phyloP scores from a whole-genome alignment of 1,140 invertebrate genomes.

The Procambarus virginalis region DNA sequence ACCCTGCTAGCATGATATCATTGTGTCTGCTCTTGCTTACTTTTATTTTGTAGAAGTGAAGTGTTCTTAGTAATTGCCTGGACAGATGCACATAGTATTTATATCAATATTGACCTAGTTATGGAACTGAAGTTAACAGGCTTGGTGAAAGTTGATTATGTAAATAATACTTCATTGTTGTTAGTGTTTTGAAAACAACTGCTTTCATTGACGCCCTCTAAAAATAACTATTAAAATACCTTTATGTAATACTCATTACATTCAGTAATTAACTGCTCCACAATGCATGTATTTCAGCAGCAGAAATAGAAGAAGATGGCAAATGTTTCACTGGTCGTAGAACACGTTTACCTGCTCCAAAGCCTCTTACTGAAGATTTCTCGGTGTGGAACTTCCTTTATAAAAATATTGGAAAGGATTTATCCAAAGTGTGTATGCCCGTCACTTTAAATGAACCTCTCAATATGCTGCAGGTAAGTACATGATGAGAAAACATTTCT shows the following conservation, averaged over 20 bases:
- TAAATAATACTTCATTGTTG: background rate
- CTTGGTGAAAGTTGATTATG: background rate
- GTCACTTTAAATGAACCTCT: conserved; percentile 90
- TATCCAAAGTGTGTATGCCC: conserved; percentile 87
- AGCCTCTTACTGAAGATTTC: conserved; percentile 83
- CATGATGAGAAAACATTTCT: background rate
- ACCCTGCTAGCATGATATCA: too few relatives aligned
- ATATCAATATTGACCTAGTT: too few relatives aligned
- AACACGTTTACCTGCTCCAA: conserved; percentile 81
- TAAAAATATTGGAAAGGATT: conserved; percentile 90
- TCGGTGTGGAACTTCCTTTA: conserved; percentile 87
- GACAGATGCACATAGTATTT: too few relatives aligned
- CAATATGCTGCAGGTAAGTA: conserved; percentile 81
- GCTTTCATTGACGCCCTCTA: background rate
- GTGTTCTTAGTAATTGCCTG: too few relatives aligned
- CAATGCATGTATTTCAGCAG: conserved; percentile 31
- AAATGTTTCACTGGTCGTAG: conserved; percentile 79
- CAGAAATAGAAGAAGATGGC: conserved; percentile 67
- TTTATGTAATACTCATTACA: background rate
- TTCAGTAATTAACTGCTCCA: background rate
- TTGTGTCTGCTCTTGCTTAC: too few relatives aligned
- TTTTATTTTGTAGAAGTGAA: too few relatives aligned
- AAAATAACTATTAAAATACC: too few relatives aligned
- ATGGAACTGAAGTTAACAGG: too few relatives aligned
- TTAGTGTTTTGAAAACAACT: background rate